Evolutionary conservation across 2,113 vertebrate species (phyloP).

Genomic region (Alces alces): DNA sequence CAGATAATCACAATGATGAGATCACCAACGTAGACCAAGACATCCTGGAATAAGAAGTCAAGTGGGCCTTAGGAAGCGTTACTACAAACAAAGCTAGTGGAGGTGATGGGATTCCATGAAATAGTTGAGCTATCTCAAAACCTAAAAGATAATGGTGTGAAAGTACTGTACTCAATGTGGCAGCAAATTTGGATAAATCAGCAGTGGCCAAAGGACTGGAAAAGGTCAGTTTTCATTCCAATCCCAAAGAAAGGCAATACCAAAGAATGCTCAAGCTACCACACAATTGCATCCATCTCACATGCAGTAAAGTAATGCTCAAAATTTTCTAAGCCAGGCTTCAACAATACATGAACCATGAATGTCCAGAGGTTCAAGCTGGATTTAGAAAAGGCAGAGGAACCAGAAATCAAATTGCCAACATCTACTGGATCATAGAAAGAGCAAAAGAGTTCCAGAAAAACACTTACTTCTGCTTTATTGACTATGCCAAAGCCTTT

Average conservation of each 20-base stretch:
- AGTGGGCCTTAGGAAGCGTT: background rate
- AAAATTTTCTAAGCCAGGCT: background rate
- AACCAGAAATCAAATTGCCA: background rate
- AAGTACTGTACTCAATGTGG: background rate
- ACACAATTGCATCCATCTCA: background rate
- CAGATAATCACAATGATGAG: background rate
- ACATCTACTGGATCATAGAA: background rate
- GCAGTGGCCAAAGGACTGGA: background rate
- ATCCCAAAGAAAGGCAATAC: background rate
- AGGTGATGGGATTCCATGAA: background rate
- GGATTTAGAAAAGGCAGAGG: background rate
- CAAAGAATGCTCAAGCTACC: background rate
- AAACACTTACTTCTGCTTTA: background rate
- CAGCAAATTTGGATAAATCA: background rate
- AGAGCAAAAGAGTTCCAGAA: background rate
- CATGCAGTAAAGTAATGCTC: background rate
- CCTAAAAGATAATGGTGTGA: background rate
- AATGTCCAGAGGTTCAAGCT: background rate
- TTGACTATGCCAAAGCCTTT: background rate
- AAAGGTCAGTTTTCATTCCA: background rate
- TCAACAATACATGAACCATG: background rate
- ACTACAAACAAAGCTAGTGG: fast-evolving
- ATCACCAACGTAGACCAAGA: background rate
- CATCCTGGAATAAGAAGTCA: background rate
- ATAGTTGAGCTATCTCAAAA: background rate